Evolutionary conservation across 2,797 vertebrate genomes (phyloP), one percentile per base, ranked within the genome.

Genomic region (Loriculus beryllinus): DNA sequence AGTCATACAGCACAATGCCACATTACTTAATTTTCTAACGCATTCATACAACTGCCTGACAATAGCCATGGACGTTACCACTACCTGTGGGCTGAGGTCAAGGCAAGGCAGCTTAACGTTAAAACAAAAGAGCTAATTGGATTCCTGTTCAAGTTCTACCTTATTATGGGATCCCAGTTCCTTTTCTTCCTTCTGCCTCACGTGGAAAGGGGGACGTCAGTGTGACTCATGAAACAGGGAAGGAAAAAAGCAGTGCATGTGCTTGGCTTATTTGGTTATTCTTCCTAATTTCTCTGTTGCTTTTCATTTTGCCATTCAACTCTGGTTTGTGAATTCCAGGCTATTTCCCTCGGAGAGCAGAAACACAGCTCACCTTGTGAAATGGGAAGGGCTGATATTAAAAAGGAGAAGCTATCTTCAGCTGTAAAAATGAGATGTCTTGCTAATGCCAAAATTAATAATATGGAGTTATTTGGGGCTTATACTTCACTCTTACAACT

Each of bases 21-120:
- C 95, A 71, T 94, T 90, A 93, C 95, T 97, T 96, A 94, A 96
- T 97, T 97, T 95, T 87, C 92, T 89, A 96, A 91, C 92, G 94
- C 95, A 90, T 96, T 94, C 92, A 90, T 93, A 94, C 85, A 65
- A 85, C 83, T 70, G 77, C 81, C 95, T 96, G 95, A 97, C 95
- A 97, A 96, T 79, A 95, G 90, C 82, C 91, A 84, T 7, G 82
- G 95, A 95, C 28, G 10, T 77, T 88, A 95, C 54, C 78, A 14
- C 80, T 94, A 96, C 91, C 93, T 95, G 93, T 82, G 95, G 89
- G 93, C 95, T 90, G 80, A 75, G 95, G 95, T 96, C 96, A 96
- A 96, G 96, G 96, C 85, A 84, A 82, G 1, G 14, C 43, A 82
- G 77, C 74, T 93, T 68, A 91, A 79, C 0, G 33, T 90, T 96